Base-by-base conservation (phyloP, 2,113 vertebrate species). In the Nipponia nippon region DNA sequence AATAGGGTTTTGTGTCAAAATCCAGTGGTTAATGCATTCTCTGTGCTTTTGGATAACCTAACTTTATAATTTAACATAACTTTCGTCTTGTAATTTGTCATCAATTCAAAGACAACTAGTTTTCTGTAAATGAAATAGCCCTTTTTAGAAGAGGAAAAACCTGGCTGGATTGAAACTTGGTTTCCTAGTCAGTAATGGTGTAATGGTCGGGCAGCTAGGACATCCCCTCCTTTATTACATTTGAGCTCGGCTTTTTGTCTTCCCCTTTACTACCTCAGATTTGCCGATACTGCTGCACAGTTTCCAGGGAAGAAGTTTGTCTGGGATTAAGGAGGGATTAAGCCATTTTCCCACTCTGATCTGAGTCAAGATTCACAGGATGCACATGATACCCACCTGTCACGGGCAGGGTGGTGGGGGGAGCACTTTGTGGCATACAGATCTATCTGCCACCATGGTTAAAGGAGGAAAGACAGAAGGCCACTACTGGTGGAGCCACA, bases 391-490 rank as follows among this genome's bases (percentile, higher is more conserved):
- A 32, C 2, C 38, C 13, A 17, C 6, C 46, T 62, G 16, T 47
- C 9, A 2, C 13, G 40, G 40, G 40, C 40, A 42, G 40, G 40
- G 12, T 12, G 32, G 10, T 2, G 7, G 32, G 5, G 22, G 6
- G 19, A 22, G 16, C 14, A 42, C 19, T 67, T 29, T 9, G 32
- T 72, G 62, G 14, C 26, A 16, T 49, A 23, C 42, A 0, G 0
- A 5, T 69, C 0, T 1, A 32, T 86, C 53, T 52, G 56, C 40
- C 4, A 2, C 47, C 1, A 0, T 20, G 12, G 13, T 22, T 67
- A 11, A 46, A 86, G 32, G 38, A 83, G 40, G 22, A 53, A 50
- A 22, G 30, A 7, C 44, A 11, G 26, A 32, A 52, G 20, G 16
- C 12, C 5, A 2, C 13, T 61, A 23, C 26, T 73, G 36, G 11